Evolutionary conservation across 2,888 invertebrate genomes (phyloP), one percentile per base, ranked within the genome.

Genomic region (Dermolepida albohirtum): DNA sequence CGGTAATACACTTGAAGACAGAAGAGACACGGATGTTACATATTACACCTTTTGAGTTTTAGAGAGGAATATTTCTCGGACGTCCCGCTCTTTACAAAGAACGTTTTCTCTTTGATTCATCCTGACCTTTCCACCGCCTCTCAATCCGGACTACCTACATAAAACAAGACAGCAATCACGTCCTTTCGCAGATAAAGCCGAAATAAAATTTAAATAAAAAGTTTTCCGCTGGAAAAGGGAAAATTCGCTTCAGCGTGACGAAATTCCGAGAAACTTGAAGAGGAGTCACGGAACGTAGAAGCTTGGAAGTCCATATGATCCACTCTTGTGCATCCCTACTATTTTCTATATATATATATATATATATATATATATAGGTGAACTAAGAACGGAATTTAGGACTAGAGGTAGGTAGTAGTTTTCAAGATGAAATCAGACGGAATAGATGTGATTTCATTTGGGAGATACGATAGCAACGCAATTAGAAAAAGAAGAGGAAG

Each of bases 191-290:
- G 57, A 57, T 57, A 57, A 57, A 57, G 43, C 27, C 12, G 57
- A 57, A 57, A 57, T 57, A 57, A 57, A 57, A 57, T 57, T 57
- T 57, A 57, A 57, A 57, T 57, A 57, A 57, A 55, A 57, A 44
- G 57, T 57, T 57, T 57, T 43, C 43, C 57, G 27, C 29, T 14
- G 14, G 57, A 22, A 44, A 57, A 57, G 14, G 44, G 43, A 27
- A 43, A 57, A 57, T 11, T 57, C 57, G 27, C n/a, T 27, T 44
- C 12, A 57, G 34, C 10, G 34, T 2, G 41, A 57, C 22, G 41
- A 22, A 12, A 43, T n/a, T 43, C 27, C 17, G 10, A 27, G 43
- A 16, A 43, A 43, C 29, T 43, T 43, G 43, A 2, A 12, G 10
- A 27, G 6, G 10, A 34, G 34, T 2, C 6, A 34, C 34, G 34